Evolutionary conservation across 2,888 invertebrate species (phyloP).

Genomic region (Nomada ruficornis): DNA sequence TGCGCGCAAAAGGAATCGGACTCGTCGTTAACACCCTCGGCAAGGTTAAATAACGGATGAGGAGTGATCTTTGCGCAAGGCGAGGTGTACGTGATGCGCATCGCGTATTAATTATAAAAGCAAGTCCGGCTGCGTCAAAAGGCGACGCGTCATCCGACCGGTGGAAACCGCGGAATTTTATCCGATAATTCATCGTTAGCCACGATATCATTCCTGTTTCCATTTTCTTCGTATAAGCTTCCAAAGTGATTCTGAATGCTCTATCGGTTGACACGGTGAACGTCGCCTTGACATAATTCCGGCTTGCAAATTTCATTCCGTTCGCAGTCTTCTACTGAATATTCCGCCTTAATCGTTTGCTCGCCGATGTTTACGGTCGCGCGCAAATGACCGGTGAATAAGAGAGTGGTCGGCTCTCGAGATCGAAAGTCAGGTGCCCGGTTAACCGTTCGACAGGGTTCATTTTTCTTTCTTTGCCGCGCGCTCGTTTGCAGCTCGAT

Average conservation of each 20-base stretch:
- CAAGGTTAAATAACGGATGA: slow-evolving; percentile 63
- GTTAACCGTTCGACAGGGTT: neutral
- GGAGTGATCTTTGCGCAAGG: slow-evolving; percentile 48
- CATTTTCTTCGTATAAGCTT: neutral
- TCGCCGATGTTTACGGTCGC: neutral
- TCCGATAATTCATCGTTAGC: neutral
- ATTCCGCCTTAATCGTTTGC: neutral
- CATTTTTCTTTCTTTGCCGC: neutral
- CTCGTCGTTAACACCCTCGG: slow-evolving; percentile 52
- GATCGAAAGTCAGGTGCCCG: slow-evolving; percentile 44
- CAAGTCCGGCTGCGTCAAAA: neutral
- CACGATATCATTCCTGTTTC: neutral
- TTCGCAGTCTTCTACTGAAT: too few relatives aligned
- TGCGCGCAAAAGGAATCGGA: slow-evolving; percentile 56
- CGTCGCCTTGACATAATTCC: slow-evolving; percentile 39
- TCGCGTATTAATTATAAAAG: slow-evolving; percentile 55
- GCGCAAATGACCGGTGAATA: neutral
- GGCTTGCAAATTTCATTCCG: slow-evolving; percentile 12
- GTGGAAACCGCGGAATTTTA: slow-evolving; percentile 1
- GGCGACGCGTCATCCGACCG: neutral
- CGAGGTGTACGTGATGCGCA: slow-evolving; percentile 40
- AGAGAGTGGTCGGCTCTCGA: slow-evolving; percentile 15
- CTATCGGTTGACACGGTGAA: neutral
- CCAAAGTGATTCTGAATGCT: neutral
- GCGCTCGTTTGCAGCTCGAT: neutral